Evolutionary conservation across 2,797 vertebrate genomes (phyloP).

Genomic region (Syngnathus acus): DNA sequence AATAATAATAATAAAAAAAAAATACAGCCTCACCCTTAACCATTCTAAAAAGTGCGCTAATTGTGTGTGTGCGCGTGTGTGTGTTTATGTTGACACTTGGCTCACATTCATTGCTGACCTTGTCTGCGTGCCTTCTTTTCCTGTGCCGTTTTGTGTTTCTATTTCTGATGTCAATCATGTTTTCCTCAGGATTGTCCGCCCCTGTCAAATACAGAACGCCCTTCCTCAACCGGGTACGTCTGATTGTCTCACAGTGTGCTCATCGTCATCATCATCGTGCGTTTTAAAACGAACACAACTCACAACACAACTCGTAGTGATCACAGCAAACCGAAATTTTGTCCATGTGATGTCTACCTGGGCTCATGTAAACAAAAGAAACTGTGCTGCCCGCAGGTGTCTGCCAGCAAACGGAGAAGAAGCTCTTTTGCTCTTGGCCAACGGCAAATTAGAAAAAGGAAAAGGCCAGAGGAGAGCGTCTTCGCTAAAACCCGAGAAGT

Average conservation of each 20-base stretch:
- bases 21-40: not conserved
- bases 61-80: not conserved
- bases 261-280: not conserved
- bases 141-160: slow-evolving; percentile 31
- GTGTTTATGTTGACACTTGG: not conserved
- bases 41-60: not conserved
- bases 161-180: slow-evolving; percentile 9
- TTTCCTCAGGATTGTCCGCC: slow-evolving; percentile 59
- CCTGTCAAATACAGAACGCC: slow-evolving; percentile 56
- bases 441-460: slow-evolving; percentile 77
- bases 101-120: slow-evolving; percentile 21
- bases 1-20: not conserved
- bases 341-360: not conserved
- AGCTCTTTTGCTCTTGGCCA: slow-evolving; percentile 55
- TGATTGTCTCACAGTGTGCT: not conserved
- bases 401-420: slow-evolving; percentile 65
- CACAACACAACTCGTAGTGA: not conserved
- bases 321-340: no score
- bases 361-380: slow-evolving; percentile 4
- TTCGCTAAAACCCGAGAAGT: slow-evolving; percentile 76
- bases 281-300: not conserved
- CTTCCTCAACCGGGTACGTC: slow-evolving; percentile 68
- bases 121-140: slow-evolving; percentile 29
- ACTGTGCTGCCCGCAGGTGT: slow-evolving; percentile 42
- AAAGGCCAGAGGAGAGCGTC: slow-evolving; percentile 80